phyloP scores from a whole-genome alignment of 2,797 vertebrate genomes.

The Syngnathus acus region DNA sequence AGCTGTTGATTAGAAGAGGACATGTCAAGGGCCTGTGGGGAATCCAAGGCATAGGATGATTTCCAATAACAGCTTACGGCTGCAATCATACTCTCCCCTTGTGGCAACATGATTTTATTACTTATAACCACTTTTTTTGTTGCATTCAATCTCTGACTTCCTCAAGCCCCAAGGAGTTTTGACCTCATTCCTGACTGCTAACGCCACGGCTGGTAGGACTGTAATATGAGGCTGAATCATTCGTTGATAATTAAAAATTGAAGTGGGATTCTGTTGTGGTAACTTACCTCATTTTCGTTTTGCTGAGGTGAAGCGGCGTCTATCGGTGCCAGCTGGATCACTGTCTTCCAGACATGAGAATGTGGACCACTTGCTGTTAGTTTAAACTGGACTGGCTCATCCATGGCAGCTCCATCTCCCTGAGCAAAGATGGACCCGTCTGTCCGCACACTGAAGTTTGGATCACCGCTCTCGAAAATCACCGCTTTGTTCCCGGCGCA shows the following conservation, averaged over 20 bases:
- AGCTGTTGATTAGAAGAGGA: conserved; percentile 47
- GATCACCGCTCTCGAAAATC: conserved; percentile 77
- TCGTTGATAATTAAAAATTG: conserved; percentile 39
- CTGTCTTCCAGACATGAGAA: conserved; percentile 72
- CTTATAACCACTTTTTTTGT: conserved; percentile 42
- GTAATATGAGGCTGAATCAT: conserved; percentile 28
- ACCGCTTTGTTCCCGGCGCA: conserved; percentile 74
- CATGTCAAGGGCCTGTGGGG: conserved; percentile 37
- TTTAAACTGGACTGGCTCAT: conserved; percentile 74
- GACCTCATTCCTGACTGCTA: conserved; percentile 52
- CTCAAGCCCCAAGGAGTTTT: conserved; percentile 46
- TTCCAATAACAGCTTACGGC: conserved; percentile 61
- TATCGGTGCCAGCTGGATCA: conserved; percentile 73
- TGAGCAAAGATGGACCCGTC: conserved; percentile 80
- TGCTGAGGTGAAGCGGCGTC: conserved; percentile 51
- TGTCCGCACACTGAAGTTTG: conserved; percentile 74
- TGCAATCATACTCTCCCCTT: conserved; percentile 46
- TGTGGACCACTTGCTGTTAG: conserved; percentile 72
- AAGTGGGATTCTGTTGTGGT: conserved; percentile 15
- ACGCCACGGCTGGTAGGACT: conserved; percentile 41
- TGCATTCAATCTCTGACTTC: conserved; percentile 17
- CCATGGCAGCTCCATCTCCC: conserved; percentile 64
- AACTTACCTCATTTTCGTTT: conserved; percentile 60
- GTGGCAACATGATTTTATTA: conserved; percentile 54
- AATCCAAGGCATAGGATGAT: conserved; percentile 49